Conservation (phyloP, 2,888 invertebrate species). For the Ypsolopha scabrella region DNA sequence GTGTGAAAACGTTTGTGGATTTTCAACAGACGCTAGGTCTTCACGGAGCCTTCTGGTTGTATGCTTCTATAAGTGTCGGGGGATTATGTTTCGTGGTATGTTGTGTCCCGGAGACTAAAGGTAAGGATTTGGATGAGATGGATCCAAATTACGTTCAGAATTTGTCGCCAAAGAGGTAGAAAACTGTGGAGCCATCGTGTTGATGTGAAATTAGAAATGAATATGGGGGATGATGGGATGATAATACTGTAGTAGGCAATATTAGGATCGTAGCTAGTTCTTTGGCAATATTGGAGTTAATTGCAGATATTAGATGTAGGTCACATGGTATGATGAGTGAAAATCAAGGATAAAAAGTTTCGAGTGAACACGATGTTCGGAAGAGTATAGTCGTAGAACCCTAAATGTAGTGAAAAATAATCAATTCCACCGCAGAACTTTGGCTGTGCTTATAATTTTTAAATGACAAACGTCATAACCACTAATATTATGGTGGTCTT, state of each 20-base stretch:
- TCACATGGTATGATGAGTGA: no score
- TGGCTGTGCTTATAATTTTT: constrained; percentile 56
- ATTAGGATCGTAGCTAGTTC: no score
- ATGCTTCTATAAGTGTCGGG: constrained; percentile 84
- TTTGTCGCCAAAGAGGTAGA: constrained; percentile 57
- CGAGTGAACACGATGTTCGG: no score
- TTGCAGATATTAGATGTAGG: no score
- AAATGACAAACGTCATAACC: no score
- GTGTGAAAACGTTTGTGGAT: constrained; percentile 88
- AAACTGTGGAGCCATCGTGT: constrained; percentile 5
- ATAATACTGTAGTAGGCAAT: no score
- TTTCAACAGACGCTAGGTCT: constrained; percentile 81
- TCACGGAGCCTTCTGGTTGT: constrained; percentile 90
- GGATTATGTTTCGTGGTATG: constrained; percentile 88
- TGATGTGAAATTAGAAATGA: constrained; percentile 15
- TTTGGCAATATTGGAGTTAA: no score
- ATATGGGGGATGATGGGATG: no score
- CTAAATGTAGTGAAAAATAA: constrained; percentile 26
- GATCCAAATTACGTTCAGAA: constrained; percentile 75
- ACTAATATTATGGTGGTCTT: not conserved
- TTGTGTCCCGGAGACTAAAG: constrained; percentile 92
- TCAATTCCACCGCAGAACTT: constrained; percentile 56
- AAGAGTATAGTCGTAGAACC: not conserved
- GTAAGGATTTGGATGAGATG: constrained; percentile 90
- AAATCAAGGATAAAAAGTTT: no score